phyloP scores from a whole-genome alignment of 2,113 vertebrate species.

The Pterocles burchelli region DNA sequence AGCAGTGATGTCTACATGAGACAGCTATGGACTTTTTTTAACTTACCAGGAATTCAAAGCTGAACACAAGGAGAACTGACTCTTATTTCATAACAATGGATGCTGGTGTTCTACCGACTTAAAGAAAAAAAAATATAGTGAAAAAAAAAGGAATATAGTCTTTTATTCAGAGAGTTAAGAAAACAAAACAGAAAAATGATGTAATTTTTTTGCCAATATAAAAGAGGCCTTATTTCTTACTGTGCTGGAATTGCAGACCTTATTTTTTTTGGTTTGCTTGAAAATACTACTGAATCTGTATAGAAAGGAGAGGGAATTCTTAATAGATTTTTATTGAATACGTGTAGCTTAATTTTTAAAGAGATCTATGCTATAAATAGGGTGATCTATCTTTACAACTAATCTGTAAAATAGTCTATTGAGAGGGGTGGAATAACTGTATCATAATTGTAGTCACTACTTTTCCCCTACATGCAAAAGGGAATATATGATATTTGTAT shows the following conservation, averaged over 20 bases:
- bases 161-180: conserved; percentile 60
- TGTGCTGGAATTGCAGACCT: conserved; percentile 85
- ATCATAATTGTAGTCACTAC: conserved; percentile 64
- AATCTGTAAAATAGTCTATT: conserved; percentile 78
- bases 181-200: conserved; percentile 29
- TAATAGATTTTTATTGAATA: conserved; percentile 80
- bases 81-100: conserved; percentile 54
- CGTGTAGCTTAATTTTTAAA: conserved; percentile 81
- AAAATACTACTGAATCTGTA: conserved; percentile 97
- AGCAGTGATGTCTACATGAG: conserved; percentile 84
- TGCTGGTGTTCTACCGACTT: conserved; percentile 66
- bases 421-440: conserved; percentile 67
- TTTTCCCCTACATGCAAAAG: conserved; percentile 66
- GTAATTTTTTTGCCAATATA: conserved; percentile 86
- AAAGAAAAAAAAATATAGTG: conserved; percentile 27
- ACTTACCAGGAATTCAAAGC: conserved; percentile 27
- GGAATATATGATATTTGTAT: conserved; percentile 68
- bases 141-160: conserved; percentile 57
- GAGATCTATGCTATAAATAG: conserved; percentile 82
- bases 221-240: conserved; percentile 94
- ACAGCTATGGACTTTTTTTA: conserved; percentile 28
- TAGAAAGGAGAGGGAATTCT: conserved; percentile 83
- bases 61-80: conserved; percentile 56
- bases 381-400: conserved; percentile 77
- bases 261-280: conserved; percentile 78